phyloP scores from a whole-genome alignment of 2,888 invertebrate genomes.

The Gastracanthus pulcherrimus region DNA sequence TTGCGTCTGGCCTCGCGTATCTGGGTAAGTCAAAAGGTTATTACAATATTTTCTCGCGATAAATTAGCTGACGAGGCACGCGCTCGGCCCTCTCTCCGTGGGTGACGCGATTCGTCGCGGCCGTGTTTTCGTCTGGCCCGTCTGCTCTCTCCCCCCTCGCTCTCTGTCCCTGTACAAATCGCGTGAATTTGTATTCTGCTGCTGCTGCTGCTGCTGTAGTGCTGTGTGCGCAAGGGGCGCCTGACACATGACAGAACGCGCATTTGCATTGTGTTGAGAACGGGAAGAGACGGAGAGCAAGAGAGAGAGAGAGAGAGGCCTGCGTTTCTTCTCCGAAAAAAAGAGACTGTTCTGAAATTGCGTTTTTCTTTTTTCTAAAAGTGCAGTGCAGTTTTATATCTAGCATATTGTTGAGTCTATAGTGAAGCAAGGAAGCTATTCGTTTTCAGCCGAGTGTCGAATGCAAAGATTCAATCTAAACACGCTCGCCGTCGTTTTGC shows the following conservation, averaged over 20 bases:
- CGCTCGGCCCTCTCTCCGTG: neutral
- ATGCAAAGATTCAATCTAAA: neutral
- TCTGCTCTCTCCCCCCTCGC: neutral
- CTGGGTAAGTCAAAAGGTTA: constrained; percentile 72
- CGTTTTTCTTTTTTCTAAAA: too few relatives aligned
- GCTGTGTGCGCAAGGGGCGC: too few relatives aligned
- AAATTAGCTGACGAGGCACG: constrained; percentile 40
- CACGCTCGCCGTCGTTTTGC: constrained; percentile 10
- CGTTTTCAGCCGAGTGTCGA: neutral
- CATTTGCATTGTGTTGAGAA: too few relatives aligned
- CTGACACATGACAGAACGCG: too few relatives aligned
- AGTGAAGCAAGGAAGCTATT: neutral
- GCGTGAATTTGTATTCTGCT: constrained; percentile 21
- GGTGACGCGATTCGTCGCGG: neutral
- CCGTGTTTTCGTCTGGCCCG: constrained; percentile 17
- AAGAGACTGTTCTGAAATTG: too few relatives aligned
- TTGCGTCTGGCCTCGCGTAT: constrained; percentile 67
- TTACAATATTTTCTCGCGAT: constrained; percentile 55
- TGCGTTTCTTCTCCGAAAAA: neutral
- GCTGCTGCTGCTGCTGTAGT: too few relatives aligned
- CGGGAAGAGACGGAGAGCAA: too few relatives aligned
- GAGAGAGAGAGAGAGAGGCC: neutral
- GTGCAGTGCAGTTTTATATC: too few relatives aligned
- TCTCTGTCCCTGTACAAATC: too few relatives aligned
- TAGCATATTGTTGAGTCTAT: too few relatives aligned